A percentile compares a stretch with the other conserved stretches of the same genome.
Conservation (phyloP, 2,113 vertebrate species). For the Muntiacus reevesi region DNA sequence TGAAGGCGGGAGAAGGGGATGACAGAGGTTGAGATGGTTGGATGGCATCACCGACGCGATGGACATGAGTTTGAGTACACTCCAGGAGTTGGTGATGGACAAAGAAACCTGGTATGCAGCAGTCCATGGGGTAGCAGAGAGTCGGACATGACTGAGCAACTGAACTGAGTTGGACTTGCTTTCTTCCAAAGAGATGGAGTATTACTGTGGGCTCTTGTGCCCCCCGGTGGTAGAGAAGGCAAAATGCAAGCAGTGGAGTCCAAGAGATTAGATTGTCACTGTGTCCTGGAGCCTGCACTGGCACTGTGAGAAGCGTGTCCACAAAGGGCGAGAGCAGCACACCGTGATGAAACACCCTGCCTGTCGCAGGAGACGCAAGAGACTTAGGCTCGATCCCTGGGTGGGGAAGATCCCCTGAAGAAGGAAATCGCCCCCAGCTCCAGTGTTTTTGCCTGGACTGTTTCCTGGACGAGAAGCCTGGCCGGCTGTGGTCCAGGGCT, state of each 20-base stretch:
- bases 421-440: background rate
- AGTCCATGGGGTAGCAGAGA: background rate
- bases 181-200: background rate
- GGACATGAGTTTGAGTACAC: background rate
- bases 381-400: background rate
- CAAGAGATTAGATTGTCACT: fast-evolving
- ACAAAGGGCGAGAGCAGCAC: background rate
- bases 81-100: background rate
- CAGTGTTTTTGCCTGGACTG: background rate
- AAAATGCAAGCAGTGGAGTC: background rate
- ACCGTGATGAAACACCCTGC: background rate
- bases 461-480: background rate
- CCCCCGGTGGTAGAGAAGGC: constrained; percentile 45
- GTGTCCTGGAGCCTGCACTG: fast-evolving
- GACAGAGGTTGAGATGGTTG: background rate
- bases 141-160: background rate
- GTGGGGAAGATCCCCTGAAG: background rate
- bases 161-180: background rate
- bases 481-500: background rate
- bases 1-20: background rate
- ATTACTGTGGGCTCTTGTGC: constrained; percentile 14
- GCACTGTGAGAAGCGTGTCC: background rate
- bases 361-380: background rate
- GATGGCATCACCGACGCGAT: background rate
- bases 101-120: background rate